Evolutionary conservation across 2,113 vertebrate species (phyloP).

Genomic region (Turnix velox): DNA sequence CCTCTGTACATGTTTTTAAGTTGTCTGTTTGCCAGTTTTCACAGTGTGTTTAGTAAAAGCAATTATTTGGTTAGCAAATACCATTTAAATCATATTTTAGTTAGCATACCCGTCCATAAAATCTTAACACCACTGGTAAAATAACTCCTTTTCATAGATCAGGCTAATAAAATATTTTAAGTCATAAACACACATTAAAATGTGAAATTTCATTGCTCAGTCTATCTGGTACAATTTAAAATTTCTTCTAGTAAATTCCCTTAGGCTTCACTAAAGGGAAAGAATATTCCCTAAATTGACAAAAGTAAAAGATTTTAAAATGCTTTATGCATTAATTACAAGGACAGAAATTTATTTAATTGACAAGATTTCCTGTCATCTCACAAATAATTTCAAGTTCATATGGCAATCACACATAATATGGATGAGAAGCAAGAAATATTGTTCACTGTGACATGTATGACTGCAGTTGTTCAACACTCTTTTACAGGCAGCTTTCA

Average conservation of each 20-base stretch:
- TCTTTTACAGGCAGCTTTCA: not conserved
- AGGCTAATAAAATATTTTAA: conserved; percentile 69
- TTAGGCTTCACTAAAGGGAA: conserved; percentile 7
- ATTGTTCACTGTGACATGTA: not conserved
- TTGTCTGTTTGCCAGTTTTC: conserved; percentile 67
- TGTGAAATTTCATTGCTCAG: conserved; percentile 63
- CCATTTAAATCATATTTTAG: conserved; percentile 69
- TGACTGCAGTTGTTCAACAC: not conserved
- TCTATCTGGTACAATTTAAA: conserved; percentile 44
- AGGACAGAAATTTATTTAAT: not conserved
- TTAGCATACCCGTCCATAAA: conserved; percentile 25
- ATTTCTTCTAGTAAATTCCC: conserved; percentile 20
- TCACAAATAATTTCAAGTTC: not conserved
- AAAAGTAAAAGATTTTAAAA: not conserved
- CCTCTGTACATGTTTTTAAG: conserved; percentile 55
- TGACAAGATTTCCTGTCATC: not conserved
- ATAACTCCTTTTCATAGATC: conserved; percentile 56
- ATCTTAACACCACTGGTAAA: conserved; percentile 60
- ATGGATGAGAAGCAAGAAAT: not conserved
- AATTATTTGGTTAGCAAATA: conserved; percentile 76
- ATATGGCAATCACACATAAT: not conserved
- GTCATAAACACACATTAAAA: conserved; percentile 74
- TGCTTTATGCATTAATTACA: not conserved
- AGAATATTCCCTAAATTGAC: conserved; percentile 26
- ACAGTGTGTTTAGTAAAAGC: conserved; percentile 68